A percentile compares a stretch with the other conserved stretches of the same genome.
Evolutionary conservation across 2,113 vertebrate genomes (phyloP).

Genomic region (Noturus placidus): DNA sequence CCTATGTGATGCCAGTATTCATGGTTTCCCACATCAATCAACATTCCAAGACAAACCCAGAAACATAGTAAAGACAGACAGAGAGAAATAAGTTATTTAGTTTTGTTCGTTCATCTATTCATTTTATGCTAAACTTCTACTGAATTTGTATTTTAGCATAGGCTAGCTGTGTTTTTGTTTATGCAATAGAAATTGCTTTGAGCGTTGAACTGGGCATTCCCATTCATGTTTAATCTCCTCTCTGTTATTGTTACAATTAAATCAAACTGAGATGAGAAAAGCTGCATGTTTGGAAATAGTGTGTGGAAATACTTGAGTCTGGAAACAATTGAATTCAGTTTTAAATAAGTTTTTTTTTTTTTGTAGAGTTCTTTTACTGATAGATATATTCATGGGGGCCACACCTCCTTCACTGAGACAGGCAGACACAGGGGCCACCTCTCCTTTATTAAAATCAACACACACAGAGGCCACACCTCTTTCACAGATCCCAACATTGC

Average conservation of each 20-base stretch:
- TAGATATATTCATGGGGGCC: background rate
- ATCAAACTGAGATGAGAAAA: background rate
- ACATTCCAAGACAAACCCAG: background rate
- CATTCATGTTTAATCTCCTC: background rate
- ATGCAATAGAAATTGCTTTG: background rate
- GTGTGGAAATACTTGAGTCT: background rate
- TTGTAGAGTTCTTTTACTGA: background rate
- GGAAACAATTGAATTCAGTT: background rate
- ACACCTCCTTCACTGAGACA: background rate
- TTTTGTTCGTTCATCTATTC: background rate
- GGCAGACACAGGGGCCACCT: background rate
- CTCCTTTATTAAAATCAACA: background rate
- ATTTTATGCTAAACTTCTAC: background rate
- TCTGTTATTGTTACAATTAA: background rate
- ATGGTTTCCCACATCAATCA: slow-evolving; percentile 25
- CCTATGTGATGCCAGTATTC: slow-evolving; percentile 19
- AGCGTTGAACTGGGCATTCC: background rate
- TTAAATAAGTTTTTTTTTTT: background rate
- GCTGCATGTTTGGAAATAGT: background rate
- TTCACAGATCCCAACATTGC: no score
- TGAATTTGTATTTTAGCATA: background rate
- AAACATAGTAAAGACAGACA: background rate
- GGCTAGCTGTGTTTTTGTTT: background rate
- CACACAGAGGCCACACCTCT: no score
- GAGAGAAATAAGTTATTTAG: background rate